A percentile compares a stretch with the other conserved stretches of the same genome.
phyloP scores from a whole-genome alignment of 1,140 invertebrate genomes.

The honey bee (Apis mellifera) region Amel_HAv3.1 CM009932.2:16022501-16023000 shows the following conservation, averaged over 20 bases:
- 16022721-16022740: neutral
- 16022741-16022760: too few relatives aligned
- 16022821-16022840: too few relatives aligned
- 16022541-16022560: neutral
- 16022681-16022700: neutral
- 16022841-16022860: too few relatives aligned
- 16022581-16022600: neutral
- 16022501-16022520: neutral
- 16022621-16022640: neutral
- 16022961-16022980: too few relatives aligned
- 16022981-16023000: neutral
- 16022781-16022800: neutral
- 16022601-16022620: neutral
- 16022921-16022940: too few relatives aligned
- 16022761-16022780: too few relatives aligned
- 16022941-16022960: neutral
- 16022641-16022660: fast-evolving
- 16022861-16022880: too few relatives aligned
- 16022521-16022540: neutral
- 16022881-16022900: too few relatives aligned
- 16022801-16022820: too few relatives aligned
- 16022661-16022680: neutral
- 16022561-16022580: neutral
- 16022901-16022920: neutral
- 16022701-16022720: neutral